Base-by-base conservation (phyloP, 2,797 vertebrate genomes). In the Rhinatrema bivittatum region DNA sequence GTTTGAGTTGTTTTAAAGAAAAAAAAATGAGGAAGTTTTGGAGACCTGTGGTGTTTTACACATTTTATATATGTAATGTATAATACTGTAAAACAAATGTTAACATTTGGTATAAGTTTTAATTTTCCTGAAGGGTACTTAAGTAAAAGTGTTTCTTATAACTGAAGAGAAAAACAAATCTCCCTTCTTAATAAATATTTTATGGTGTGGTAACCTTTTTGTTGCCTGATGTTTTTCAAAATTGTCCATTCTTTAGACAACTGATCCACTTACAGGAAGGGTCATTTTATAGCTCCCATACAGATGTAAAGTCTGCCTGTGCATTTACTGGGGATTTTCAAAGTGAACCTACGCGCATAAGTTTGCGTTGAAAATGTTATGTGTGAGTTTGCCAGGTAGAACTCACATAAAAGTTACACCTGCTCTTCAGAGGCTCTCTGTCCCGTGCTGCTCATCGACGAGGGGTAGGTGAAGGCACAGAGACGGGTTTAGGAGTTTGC, bases 111-210 rank as follows among this genome's bases (percentile, higher is more conserved):
- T 70, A 70, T 1, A 60, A 49, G 58, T 62, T 72, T 59, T 62
- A 39, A 54, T 57, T 52, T 50, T 53, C 59, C 45, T 39, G 42
- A 57, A 60, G 66, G 56, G 33, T 55, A 65, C 54, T 69, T 68
- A 53, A 36, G 55, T 56, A 63, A 32, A 69, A 67, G 61, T 65
- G 66, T 61, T 65, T 53, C 61, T 69, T 72, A 65, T 21, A 65
- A 62, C 55, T 60, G 77, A 80, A 65, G 50, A 56, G 43, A 62
- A 68, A 54, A 62, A 17, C n/a, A 16, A 35, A 46, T 53, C 65
- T 72, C 67, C 62, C 68, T 78, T 81, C 66, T 70, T 72, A 85
- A 85, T 86, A 86, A 87, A 83, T 75, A 70, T 68, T 77, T 80
- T 62, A 79, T 62, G 52, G 69, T 64, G 76, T 82, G 74, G 76